Conservation (phyloP, 2,113 vertebrate species). For the Montifringilla adamsi region DNA sequence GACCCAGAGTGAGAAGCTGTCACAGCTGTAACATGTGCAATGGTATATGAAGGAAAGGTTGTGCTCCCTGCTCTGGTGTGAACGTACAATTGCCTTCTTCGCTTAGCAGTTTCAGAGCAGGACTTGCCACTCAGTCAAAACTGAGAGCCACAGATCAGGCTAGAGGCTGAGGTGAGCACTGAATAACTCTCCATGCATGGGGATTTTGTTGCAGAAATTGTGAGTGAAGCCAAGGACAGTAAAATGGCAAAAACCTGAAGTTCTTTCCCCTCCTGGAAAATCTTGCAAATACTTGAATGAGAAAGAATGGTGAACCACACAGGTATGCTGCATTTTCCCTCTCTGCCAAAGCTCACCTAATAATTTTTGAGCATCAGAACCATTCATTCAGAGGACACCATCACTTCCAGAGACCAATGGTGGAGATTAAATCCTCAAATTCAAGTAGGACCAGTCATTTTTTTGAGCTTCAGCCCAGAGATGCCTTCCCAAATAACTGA, state of each 20-base stretch:
- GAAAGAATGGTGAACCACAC: not conserved
- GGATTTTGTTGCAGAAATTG: not conserved
- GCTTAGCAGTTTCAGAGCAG: not conserved
- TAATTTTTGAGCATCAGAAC: not conserved
- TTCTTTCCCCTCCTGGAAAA: not conserved
- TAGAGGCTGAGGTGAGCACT: not conserved
- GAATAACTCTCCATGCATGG: not conserved
- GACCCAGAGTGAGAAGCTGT: not conserved
- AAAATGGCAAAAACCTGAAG: not conserved
- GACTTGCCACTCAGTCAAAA: not conserved
- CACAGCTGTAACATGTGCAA: not conserved
- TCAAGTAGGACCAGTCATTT: not conserved
- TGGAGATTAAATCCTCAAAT: not conserved
- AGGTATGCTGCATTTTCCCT: not conserved
- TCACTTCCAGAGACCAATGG: not conserved
- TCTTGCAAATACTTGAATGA: not conserved
- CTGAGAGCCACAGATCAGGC: not conserved
- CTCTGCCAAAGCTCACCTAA: not conserved
- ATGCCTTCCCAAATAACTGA: not conserved
- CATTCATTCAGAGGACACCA: not conserved
- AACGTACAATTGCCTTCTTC: not conserved
- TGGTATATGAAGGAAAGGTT: not conserved
- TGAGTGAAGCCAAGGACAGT: not conserved
- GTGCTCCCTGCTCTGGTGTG: not conserved
- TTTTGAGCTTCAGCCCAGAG: not conserved